Evolutionary conservation across 2,888 invertebrate species (phyloP).

Genomic region (Chaitophorus viminalis): DNA sequence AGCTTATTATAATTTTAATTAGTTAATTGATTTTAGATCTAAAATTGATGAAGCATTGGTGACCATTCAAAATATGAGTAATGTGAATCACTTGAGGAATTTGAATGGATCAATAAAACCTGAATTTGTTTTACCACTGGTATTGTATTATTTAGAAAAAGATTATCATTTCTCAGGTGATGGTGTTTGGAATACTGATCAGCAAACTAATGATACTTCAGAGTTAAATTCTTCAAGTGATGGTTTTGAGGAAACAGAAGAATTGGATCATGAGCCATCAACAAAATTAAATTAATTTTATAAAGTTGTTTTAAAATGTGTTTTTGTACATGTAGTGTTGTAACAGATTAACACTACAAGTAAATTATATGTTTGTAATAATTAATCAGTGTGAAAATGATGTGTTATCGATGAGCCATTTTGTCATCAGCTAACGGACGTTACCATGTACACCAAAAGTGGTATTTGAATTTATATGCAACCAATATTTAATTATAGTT

Average conservation of each 20-base stretch:
- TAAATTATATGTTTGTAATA: not conserved
- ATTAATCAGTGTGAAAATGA: not conserved
- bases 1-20: not conserved
- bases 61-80: not conserved
- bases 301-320: not conserved
- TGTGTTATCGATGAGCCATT: no score
- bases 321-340: not conserved
- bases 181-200: slow-evolving; percentile 40
- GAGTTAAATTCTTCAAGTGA: not conserved
- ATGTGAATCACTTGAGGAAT: slow-evolving; percentile 20
- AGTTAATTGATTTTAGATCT: slow-evolving; percentile 23
- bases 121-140: slow-evolving; percentile 35
- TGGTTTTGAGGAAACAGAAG: slow-evolving; percentile 28
- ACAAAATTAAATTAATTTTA: not conserved
- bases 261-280: slow-evolving; percentile 44
- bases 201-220: not conserved
- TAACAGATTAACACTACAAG: not conserved
- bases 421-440: no score
- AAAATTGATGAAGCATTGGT: slow-evolving; percentile 27
- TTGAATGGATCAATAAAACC: slow-evolving; percentile 32
- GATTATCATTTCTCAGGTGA: slow-evolving; percentile 38
- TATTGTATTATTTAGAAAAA: slow-evolving; percentile 44
- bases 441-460: no score
- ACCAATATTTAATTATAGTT: no score
- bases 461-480: no score